phyloP scores from a whole-genome alignment of 2,113 vertebrate species.

The Echinops telfairi region DNA sequence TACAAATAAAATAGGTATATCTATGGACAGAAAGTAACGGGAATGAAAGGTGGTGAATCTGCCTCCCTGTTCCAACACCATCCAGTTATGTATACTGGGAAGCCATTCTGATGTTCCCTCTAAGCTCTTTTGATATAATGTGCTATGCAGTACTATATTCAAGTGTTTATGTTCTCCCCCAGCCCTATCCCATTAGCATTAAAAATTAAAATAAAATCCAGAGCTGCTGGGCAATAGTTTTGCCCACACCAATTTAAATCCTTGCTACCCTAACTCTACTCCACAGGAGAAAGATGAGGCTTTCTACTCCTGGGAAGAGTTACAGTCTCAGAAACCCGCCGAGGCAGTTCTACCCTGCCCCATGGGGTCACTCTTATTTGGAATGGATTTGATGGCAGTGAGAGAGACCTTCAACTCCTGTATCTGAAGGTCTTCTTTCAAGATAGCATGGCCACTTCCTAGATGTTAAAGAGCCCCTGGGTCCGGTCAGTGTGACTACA shows the following conservation, averaged over 20 bases:
- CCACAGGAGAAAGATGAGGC: too few species aligned
- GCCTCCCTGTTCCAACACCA: too few species aligned
- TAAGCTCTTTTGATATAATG: not conserved
- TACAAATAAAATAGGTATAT: not conserved
- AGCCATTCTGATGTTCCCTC: not conserved
- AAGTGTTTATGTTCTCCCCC: not conserved
- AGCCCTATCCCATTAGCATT: not conserved
- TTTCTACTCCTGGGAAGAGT: too few species aligned
- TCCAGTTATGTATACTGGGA: not conserved
- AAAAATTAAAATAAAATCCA: not conserved
- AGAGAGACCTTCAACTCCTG: not conserved
- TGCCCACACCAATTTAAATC: not conserved
- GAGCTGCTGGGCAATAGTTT: not conserved
- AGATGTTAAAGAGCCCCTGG: not conserved
- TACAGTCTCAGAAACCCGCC: too few species aligned
- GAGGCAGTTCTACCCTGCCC: too few species aligned
- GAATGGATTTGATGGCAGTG: too few species aligned
- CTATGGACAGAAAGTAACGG: not conserved
- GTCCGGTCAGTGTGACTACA: not conserved
- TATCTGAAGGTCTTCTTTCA: not conserved
- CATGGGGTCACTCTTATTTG: too few species aligned
- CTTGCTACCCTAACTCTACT: not conserved
- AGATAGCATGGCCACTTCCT: not conserved
- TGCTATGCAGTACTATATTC: not conserved
- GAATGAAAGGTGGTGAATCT: not conserved